These are phyloP conservation scores for Leptopilina drosophilae DNA, from an alignment of 2,888 invertebrate species.

Conservation along the genomic window DNA sequence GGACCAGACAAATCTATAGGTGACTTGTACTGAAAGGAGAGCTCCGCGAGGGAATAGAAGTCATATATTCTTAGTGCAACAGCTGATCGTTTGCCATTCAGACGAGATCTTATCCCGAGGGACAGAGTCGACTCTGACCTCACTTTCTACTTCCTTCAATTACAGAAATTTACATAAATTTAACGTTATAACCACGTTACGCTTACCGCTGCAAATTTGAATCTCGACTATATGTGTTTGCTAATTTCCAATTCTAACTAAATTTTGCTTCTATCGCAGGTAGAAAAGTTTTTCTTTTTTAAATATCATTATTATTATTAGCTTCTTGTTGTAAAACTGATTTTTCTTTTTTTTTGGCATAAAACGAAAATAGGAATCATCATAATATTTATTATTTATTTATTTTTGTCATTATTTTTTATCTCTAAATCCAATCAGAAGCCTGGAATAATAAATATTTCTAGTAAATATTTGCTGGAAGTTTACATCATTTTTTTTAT, in stretches of 20 bases:
- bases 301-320: too few relatives aligned
- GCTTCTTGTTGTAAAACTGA: too few relatives aligned
- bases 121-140: constrained; percentile 27
- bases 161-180: constrained; percentile 37
- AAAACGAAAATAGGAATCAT: too few relatives aligned
- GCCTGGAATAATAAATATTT: too few relatives aligned
- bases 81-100: constrained; percentile 38
- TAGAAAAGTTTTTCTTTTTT: not conserved
- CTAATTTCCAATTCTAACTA: constrained; percentile 1
- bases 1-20: constrained; percentile 32
- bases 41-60: constrained; percentile 13
- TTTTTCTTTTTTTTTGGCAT: too few relatives aligned
- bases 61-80: constrained; percentile 38
- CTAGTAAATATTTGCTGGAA: too few relatives aligned
- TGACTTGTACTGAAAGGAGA: constrained; percentile 26
- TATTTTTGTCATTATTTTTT: too few relatives aligned
- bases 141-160: constrained; percentile 39
- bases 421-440: too few relatives aligned
- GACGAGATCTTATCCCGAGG: constrained; percentile 34
- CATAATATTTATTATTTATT: too few relatives aligned
- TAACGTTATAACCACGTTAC: constrained; percentile 21
- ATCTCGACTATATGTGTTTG: not conserved
- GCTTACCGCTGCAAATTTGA: constrained; percentile 16
- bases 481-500: too few relatives aligned
- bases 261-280: not conserved